Percentiles rank a stretch among this genome's conserved stretches.
These are phyloP conservation scores for Chalcis sispes DNA, from an alignment of 2,888 invertebrate genomes.

Conservation along the genomic window DNA sequence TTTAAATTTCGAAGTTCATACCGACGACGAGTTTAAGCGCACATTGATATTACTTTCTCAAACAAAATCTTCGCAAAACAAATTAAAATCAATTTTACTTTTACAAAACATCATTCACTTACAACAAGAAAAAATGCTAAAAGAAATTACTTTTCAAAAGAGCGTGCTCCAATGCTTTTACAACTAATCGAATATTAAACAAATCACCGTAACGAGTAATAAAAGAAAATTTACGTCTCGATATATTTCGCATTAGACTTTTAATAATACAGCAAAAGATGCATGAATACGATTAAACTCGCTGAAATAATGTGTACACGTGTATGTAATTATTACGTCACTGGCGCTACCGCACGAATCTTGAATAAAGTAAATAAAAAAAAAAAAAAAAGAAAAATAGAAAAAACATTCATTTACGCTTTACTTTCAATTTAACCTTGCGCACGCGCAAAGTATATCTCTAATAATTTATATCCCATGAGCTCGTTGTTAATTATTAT, in stretches of 20 bases:
- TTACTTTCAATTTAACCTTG: slow-evolving; percentile 14
- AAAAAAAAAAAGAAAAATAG: too few species aligned
- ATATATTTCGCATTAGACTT: not conserved
- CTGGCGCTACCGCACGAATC: not conserved
- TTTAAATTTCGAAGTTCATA: not conserved
- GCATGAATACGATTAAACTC: slow-evolving; percentile 14
- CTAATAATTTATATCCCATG: too few species aligned
- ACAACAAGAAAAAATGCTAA: too few species aligned
- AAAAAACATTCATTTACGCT: not conserved
- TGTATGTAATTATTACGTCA: slow-evolving; percentile 28
- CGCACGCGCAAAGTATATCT: not conserved
- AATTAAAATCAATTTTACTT: too few species aligned
- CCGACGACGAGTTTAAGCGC: not conserved
- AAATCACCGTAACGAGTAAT: too few species aligned
- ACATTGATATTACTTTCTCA: not conserved
- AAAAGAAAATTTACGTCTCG: too few species aligned
- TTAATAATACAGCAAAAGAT: slow-evolving; percentile 10
- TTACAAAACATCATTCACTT: not conserved
- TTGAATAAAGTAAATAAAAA: too few species aligned
- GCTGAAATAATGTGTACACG: slow-evolving; percentile 16
- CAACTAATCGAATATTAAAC: too few species aligned
- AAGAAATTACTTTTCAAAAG: not conserved
- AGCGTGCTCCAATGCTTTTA: not conserved
- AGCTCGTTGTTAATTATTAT: slow-evolving; percentile 4
- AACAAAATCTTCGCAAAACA: not conserved